These are phyloP conservation scores for Atlantisia rogersi DNA, from an alignment of 2,113 vertebrate species.

Conservation along the genomic window DNA sequence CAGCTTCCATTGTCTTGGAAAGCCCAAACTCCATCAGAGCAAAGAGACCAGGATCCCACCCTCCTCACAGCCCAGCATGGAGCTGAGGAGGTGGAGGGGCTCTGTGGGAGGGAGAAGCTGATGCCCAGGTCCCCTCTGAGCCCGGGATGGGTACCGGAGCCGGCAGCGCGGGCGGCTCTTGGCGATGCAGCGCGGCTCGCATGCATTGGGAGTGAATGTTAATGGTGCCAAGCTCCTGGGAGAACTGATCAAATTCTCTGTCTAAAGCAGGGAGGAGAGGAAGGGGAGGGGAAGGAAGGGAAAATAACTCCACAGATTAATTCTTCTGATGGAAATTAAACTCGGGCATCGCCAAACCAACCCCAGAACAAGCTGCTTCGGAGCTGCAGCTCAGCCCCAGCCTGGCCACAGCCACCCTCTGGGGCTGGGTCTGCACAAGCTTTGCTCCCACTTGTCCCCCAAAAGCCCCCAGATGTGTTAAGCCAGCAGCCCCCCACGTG, in stretches of 20 bases:
- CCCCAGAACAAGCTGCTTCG: not conserved
- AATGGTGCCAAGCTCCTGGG: conserved; percentile 46
- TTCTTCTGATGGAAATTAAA: conserved; percentile 45
- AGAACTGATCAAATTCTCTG: conserved; percentile 43
- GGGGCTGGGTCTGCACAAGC: accelerated
- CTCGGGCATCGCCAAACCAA: not conserved
- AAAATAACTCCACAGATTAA: conserved; percentile 33
- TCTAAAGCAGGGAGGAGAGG: not conserved
- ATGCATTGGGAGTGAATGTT: not conserved
- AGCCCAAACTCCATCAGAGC: not conserved
- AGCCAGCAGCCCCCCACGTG: not conserved
- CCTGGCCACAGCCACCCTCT: not conserved
- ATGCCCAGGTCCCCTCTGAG: not conserved
- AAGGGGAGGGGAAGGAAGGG: conserved; percentile 11
- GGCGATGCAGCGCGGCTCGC: not conserved
- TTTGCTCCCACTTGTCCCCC: not conserved
- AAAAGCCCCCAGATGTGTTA: not conserved
- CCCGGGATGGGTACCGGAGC: not conserved
- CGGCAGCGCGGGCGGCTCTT: not conserved
- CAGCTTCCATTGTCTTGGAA: not conserved
- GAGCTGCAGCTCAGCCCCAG: not conserved
- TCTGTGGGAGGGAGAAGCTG: not conserved
- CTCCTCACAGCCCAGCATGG: not conserved
- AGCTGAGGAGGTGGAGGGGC: not conserved
- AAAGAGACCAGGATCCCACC: not conserved